Conservation (phyloP, 2,888 invertebrate genomes). For the Meteorus colon region DNA sequence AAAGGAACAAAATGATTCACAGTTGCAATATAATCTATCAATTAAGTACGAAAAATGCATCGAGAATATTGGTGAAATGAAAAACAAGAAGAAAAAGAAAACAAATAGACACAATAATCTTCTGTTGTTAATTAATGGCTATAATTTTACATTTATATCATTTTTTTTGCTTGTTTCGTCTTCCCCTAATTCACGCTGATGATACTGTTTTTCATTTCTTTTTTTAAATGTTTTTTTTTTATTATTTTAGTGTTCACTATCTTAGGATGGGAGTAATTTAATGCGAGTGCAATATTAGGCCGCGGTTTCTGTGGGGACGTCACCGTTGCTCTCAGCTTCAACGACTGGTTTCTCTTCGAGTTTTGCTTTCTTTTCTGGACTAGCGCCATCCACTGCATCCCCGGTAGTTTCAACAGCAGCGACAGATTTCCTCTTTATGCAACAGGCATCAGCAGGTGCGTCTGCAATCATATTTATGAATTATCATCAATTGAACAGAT, state of each 20-base stretch:
- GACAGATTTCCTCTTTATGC: conserved; percentile 83
- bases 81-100: conserved; percentile 17
- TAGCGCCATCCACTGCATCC: conserved; percentile 76
- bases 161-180: conserved; percentile 18
- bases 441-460: conserved; percentile 71
- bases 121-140: background rate
- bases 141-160: conserved; percentile 1
- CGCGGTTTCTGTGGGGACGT: conserved; percentile 73
- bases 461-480: conserved; percentile 53
- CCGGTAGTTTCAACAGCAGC: conserved; percentile 67
- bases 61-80: background rate
- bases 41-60: conserved; percentile 16
- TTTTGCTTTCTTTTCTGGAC: conserved; percentile 84
- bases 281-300: conserved; percentile 68
- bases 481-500: background rate
- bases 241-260: conserved; percentile 51
- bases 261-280: conserved; percentile 25
- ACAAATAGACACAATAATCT: background rate
- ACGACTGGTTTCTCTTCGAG: conserved; percentile 78
- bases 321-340: conserved; percentile 76
- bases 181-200: conserved; percentile 39
- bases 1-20: background rate
- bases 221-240: conserved; percentile 39
- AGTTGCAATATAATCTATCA: conserved; percentile 1
- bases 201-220: conserved; percentile 25